phyloP scores from a whole-genome alignment of 1,140 invertebrate genomes.

The Argopecten irradians region DNA sequence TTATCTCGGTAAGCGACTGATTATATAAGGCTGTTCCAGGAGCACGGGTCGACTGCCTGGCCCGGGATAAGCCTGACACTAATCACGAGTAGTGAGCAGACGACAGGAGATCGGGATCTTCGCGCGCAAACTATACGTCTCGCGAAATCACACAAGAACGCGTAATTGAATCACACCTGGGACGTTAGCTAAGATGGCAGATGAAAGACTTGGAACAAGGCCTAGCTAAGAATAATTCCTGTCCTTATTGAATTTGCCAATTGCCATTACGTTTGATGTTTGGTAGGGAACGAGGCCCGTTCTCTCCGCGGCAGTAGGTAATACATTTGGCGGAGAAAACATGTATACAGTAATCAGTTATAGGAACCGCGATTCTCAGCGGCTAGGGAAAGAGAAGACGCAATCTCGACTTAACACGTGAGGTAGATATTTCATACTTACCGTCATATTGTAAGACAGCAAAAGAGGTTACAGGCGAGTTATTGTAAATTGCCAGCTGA shows the following conservation, averaged over 20 bases:
- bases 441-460: neutral
- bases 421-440: constrained; percentile 23
- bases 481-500: neutral
- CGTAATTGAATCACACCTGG: constrained; percentile 20
- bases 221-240: constrained; percentile 10
- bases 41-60: neutral
- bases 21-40: constrained; percentile 6
- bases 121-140: constrained; percentile 14
- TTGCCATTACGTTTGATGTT: constrained; percentile 21
- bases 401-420: constrained; percentile 2
- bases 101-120: constrained; percentile 4
- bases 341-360: constrained; percentile 18
- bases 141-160: constrained; percentile 10
- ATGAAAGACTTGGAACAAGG: constrained; percentile 11
- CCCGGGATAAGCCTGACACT: constrained; percentile 7
- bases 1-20: constrained; percentile 20
- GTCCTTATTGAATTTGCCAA: constrained; percentile 21
- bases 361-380: neutral
- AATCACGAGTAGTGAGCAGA: constrained; percentile 4
- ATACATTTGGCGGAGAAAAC: constrained; percentile 16
- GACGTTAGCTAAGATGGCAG: constrained; percentile 20
- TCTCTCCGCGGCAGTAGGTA: neutral
- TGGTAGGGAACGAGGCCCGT: neutral
- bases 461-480: constrained; percentile 3
- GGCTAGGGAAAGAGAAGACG: constrained; percentile 4